Evolutionary conservation across 1,140 invertebrate genomes (phyloP).

Genomic region (Tenebrio molitor): DNA sequence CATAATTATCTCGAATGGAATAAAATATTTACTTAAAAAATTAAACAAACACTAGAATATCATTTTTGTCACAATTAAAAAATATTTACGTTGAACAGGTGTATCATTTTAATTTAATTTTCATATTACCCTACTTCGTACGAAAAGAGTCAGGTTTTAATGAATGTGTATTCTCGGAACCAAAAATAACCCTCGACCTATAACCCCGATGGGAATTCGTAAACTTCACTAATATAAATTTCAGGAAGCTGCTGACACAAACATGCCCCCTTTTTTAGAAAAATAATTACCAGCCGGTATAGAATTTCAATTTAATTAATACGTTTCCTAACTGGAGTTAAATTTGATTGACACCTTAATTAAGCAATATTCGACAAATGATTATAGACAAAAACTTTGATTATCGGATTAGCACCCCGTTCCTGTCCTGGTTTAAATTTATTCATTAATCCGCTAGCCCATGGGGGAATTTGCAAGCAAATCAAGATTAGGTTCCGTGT

Average conservation of each 20-base stretch:
- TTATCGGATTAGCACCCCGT: background rate
- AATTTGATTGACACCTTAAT: slow-evolving; percentile 22
- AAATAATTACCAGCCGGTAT: background rate
- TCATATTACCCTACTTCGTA: no score
- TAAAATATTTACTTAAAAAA: no score
- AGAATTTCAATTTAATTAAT: slow-evolving; percentile 11
- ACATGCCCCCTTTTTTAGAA: slow-evolving; percentile 1
- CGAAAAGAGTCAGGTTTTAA: no score
- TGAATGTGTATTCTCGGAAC: no score
- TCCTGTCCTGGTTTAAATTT: background rate
- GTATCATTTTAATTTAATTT: no score
- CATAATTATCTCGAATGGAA: no score
- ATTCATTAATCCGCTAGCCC: background rate
- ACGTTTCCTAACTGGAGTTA: background rate
- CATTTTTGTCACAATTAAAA: no score
- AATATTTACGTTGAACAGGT: no score
- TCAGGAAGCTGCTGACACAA: slow-evolving; percentile 1
- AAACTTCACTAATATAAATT: no score
- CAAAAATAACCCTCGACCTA: background rate
- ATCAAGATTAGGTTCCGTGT: background rate
- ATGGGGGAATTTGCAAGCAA: background rate
- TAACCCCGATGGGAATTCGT: background rate
- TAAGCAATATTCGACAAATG: background rate
- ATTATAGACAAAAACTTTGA: background rate
- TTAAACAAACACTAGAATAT: no score